Base-by-base conservation (phyloP, 2,888 invertebrate genomes). In the Parnassius smintheus region DNA sequence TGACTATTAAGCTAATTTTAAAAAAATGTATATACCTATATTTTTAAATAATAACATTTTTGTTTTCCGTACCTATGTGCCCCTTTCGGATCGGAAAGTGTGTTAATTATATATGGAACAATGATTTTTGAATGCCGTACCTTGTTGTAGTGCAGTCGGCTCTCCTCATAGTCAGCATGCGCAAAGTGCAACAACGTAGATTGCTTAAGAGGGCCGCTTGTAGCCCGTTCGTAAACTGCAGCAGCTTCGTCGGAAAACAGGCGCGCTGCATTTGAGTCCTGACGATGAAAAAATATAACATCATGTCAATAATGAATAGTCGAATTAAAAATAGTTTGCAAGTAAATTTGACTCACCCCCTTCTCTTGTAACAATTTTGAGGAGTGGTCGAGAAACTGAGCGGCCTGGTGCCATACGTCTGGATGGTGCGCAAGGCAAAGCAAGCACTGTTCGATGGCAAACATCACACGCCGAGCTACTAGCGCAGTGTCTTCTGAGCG, bases 371-470 rank as follows among this genome's bases (percentile, higher is more conserved):
- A 93, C 71, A 97, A 94, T 83, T 98, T 98, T 46, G 98, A 97
- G 68, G 98, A 98, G 79, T 98, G 96, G 83, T 99, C 99, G 55
- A 99, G 93, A 89, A 98, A 99, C 80, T 98, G 96, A 0, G 99
- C 98, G 0, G 99, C 99, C 88, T 99, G 99, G 83, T 98, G 98
- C 99, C 99, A 99, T 65, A 99, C 97, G 70, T 99, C 99, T 0
- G 99, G 98, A 84, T 99, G 98, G 88, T 99, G 99, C 0, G 98
- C 98, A 46, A 99, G 92, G 77, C 99, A 99, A 53, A 99, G 90
- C 56, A 99, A 89, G 73, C 99, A 98, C 85, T 99, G 99, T 80
- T 99, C 99, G 68, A 99, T 98, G 0, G 99, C 99, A 92, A 99
- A 99, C 95, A 99, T 98, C 0, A 99, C 99, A 68, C 99, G 92